Evolutionary conservation across 2,113 vertebrate species (phyloP).

Genomic region (Salvelinus fontinalis): DNA sequence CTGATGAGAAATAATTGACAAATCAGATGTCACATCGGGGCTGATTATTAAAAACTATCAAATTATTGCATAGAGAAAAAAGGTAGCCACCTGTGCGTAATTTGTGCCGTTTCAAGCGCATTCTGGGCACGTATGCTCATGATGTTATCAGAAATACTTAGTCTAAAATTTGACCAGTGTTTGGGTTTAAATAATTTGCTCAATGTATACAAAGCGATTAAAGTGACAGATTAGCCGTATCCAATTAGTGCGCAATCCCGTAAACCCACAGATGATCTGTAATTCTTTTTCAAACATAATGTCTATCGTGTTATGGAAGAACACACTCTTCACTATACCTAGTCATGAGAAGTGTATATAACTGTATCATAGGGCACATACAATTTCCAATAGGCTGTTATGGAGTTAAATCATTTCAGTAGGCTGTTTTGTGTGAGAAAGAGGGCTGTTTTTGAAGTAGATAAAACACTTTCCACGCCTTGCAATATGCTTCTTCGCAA

Average conservation of each 20-base stretch:
- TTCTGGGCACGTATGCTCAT: background rate
- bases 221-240: slow-evolving; percentile 72
- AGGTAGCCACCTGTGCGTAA: slow-evolving; percentile 16
- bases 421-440: no score
- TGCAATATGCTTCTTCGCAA: background rate
- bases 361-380: background rate
- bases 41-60: background rate
- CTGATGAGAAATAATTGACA: slow-evolving; percentile 54
- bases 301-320: background rate
- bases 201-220: slow-evolving; percentile 63
- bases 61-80: background rate
- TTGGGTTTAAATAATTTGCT: slow-evolving; percentile 51
- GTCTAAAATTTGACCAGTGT: background rate
- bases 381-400: no score
- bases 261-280: slow-evolving; percentile 51
- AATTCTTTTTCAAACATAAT: slow-evolving; percentile 31
- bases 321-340: background rate
- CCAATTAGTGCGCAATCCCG: slow-evolving; percentile 68
- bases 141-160: background rate
- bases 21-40: slow-evolving; percentile 20
- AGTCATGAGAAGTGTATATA: background rate
- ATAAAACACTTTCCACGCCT: background rate
- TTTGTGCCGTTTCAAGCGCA: background rate
- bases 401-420: no score
- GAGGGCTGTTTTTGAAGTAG: no score